Percentiles rank a stretch among this genome's conserved stretches.
Evolutionary conservation across 2,888 invertebrate species (phyloP).

Genomic region (Caenorhabditis imperialis): DNA sequence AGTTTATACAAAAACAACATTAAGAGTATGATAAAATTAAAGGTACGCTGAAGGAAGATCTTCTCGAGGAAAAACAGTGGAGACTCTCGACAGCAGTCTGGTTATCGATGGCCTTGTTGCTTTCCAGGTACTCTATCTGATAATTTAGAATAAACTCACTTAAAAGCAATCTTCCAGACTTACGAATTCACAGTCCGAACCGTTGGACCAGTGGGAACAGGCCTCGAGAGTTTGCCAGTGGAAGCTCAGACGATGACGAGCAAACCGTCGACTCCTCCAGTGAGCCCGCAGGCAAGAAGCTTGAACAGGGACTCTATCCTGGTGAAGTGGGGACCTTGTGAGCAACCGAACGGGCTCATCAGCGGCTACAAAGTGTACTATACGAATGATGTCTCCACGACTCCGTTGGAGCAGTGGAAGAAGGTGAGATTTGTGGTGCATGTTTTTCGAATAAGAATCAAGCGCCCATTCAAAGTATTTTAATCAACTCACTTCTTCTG

Average conservation of each 20-base stretch:
- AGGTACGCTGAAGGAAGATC: constrained; percentile 60
- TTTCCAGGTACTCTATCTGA: constrained; percentile 61
- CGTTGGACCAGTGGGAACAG: constrained; percentile 90
- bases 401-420: constrained; percentile 58
- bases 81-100: constrained; percentile 52
- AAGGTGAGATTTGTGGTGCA: constrained; percentile 32
- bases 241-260: constrained; percentile 86
- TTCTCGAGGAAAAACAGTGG: constrained; percentile 53
- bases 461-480: too few relatives aligned
- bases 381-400: constrained; percentile 61
- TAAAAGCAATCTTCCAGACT: constrained; percentile 63
- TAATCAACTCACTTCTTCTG: too few relatives aligned
- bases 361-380: constrained; percentile 88
- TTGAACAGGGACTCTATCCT: constrained; percentile 92
- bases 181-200: constrained; percentile 72
- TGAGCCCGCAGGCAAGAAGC: constrained; percentile 89
- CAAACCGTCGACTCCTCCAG: constrained; percentile 94
- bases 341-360: constrained; percentile 96
- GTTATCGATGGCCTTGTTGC: constrained; percentile 60
- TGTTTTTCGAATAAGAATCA: background rate
- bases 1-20: too few relatives aligned
- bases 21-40: too few relatives aligned
- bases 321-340: constrained; percentile 97
- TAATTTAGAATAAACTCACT: too few relatives aligned
- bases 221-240: constrained; percentile 87